phyloP scores from a whole-genome alignment of 2,113 vertebrate species.

The Sylvietta virens region DNA sequence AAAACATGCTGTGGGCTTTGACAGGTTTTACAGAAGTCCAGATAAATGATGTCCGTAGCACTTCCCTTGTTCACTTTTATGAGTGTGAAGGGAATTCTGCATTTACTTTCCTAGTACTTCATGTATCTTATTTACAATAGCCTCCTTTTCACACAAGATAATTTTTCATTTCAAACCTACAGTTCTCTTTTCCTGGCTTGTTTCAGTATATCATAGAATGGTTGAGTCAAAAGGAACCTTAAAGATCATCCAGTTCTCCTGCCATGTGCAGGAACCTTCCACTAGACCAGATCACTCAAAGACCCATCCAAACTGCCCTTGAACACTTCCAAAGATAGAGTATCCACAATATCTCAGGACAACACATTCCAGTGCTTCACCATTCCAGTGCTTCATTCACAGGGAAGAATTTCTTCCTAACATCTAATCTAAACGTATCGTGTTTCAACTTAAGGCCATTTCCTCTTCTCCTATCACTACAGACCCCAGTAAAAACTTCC shows the following conservation, averaged over 20 bases:
- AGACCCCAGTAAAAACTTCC: background rate
- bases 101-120: background rate
- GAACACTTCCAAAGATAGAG: background rate
- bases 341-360: background rate
- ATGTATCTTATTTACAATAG: background rate
- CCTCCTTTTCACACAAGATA: background rate
- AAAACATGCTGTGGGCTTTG: background rate
- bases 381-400: too few relatives aligned
- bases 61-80: background rate
- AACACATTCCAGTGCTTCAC: background rate
- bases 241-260: background rate
- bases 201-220: background rate
- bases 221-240: background rate
- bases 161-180: background rate
- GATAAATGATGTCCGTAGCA: background rate
- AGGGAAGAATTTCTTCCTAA: background rate
- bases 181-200: background rate
- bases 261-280: background rate
- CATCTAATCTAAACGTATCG: background rate
- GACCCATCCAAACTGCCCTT: background rate
- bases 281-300: background rate
- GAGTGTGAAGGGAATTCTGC: background rate
- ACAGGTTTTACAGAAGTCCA: background rate
- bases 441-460: background rate
- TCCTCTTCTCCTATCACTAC: background rate